Evolutionary conservation across 2,888 invertebrate genomes (phyloP).

Genomic region (Alloscopus bannaensis): DNA sequence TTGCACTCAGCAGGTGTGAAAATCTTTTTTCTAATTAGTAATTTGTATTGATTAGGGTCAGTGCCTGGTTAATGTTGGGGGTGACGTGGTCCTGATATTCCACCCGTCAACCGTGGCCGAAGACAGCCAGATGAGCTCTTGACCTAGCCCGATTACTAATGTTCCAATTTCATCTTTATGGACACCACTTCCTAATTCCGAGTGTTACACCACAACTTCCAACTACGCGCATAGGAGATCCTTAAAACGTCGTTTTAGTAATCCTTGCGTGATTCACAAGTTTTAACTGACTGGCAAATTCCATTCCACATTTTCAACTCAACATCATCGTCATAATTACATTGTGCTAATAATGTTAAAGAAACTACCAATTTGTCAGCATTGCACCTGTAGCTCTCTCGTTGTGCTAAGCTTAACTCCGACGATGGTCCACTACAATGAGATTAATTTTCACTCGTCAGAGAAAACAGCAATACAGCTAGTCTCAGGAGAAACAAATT

Average conservation of each 20-base stretch:
- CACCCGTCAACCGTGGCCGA: slow-evolving; percentile 77
- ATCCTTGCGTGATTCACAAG: slow-evolving; percentile 54
- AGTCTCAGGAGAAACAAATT: no score
- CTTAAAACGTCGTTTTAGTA: slow-evolving; percentile 58
- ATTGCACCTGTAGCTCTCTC: no score
- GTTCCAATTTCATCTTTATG: slow-evolving; percentile 28
- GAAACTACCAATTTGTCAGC: no score
- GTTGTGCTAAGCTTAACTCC: no score
- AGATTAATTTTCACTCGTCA: no score
- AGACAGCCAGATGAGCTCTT: slow-evolving; percentile 49
- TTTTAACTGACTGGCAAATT: slow-evolving; percentile 2
- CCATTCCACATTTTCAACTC: no score
- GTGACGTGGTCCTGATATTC: slow-evolving; percentile 91
- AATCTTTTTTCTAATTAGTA: slow-evolving; percentile 20
- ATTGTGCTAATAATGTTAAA: no score
- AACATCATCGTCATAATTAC: no score
- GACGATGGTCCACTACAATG: no score
- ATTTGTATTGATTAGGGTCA: slow-evolving; percentile 83
- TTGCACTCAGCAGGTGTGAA: slow-evolving; percentile 5
- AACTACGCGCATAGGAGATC: slow-evolving; percentile 36
- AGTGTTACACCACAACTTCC: slow-evolving; percentile 5
- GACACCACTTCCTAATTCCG: neutral
- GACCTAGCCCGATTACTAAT: slow-evolving; percentile 48
- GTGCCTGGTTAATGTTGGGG: slow-evolving; percentile 95
- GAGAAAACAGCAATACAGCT: no score